These are phyloP conservation scores for Hedychridium roseum DNA, from an alignment of 2,888 invertebrate species.

Conservation along the genomic window DNA sequence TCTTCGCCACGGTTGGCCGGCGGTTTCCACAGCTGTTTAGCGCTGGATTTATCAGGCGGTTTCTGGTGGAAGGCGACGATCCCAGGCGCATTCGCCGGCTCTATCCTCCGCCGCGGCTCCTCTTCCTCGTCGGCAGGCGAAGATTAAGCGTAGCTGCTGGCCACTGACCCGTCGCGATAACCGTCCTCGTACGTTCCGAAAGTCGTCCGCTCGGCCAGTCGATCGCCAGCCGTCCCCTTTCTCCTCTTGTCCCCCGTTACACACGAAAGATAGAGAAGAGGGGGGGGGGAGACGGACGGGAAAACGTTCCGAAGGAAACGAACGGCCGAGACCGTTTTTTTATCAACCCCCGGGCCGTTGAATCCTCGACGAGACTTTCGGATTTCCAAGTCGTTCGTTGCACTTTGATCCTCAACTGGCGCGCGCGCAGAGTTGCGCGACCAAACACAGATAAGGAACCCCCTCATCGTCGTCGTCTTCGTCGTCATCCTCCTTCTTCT, in stretches of 20 bases:
- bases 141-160: slow-evolving; percentile 58
- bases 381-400: slow-evolving; percentile 47
- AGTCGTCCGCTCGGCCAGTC: slow-evolving; percentile 38
- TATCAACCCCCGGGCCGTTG: slow-evolving; percentile 48
- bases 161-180: slow-evolving; percentile 61
- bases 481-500: no score
- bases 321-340: no score
- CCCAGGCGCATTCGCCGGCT: slow-evolving; percentile 3
- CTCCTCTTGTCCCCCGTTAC: slow-evolving; percentile 19
- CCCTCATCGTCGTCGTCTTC: no score
- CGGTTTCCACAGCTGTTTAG: no score
- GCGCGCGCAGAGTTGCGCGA: slow-evolving; percentile 18
- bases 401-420: slow-evolving; percentile 47
- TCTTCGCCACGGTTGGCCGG: no score
- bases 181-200: slow-evolving; percentile 46
- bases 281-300: no score
- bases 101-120: slow-evolving; percentile 23
- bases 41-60: no score
- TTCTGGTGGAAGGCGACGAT: no score
- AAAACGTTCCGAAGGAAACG: no score
- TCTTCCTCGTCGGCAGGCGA: slow-evolving; percentile 39
- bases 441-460: slow-evolving; percentile 23
- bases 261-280: no score
- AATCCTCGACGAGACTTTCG: slow-evolving; percentile 33
- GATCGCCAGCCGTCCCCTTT: slow-evolving; percentile 1